Conservation (phyloP, 2,888 invertebrate genomes). For the Eulithis testata region DNA sequence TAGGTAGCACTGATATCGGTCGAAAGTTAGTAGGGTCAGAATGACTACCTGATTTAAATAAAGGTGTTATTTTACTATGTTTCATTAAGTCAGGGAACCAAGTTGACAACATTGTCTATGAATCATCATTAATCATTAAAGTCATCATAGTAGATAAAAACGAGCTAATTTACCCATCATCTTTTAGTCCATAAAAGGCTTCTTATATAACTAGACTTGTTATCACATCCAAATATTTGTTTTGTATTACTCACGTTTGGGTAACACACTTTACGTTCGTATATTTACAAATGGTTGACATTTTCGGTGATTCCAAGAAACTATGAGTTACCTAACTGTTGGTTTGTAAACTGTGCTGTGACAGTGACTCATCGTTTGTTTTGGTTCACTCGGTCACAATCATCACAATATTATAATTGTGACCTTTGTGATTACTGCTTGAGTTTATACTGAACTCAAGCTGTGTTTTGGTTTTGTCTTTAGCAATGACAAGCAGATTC, state of each 20-base stretch:
- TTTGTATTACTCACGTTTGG: slow-evolving; percentile 15
- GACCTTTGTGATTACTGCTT: not conserved
- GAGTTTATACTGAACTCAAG: too few species aligned
- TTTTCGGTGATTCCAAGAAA: slow-evolving; percentile 6
- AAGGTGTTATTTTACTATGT: too few species aligned
- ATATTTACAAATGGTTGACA: not conserved
- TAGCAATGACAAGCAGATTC: too few species aligned
- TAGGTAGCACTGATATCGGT: too few species aligned
- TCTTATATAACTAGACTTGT: not conserved
- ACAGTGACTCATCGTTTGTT: slow-evolving; percentile 20
- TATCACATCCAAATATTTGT: slow-evolving; percentile 22
- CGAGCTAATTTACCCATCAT: not conserved
- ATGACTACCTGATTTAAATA: too few species aligned
- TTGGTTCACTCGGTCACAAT: not conserved
- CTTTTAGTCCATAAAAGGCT: slow-evolving; percentile 14
- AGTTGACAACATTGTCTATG: not conserved
- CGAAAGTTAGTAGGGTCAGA: too few species aligned
- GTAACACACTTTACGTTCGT: slow-evolving; percentile 2
- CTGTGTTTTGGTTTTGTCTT: too few species aligned
- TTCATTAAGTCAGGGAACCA: too few species aligned
- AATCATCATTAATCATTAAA: slow-evolving; percentile 6
- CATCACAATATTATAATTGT: not conserved
- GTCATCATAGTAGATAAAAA: slow-evolving; percentile 3
- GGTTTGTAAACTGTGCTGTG: not conserved
- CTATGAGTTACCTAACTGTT: slow-evolving; percentile 8